Evolutionary conservation across 2,888 invertebrate genomes (phyloP).

Genomic region (Marasmarcha lunaedactyla): DNA sequence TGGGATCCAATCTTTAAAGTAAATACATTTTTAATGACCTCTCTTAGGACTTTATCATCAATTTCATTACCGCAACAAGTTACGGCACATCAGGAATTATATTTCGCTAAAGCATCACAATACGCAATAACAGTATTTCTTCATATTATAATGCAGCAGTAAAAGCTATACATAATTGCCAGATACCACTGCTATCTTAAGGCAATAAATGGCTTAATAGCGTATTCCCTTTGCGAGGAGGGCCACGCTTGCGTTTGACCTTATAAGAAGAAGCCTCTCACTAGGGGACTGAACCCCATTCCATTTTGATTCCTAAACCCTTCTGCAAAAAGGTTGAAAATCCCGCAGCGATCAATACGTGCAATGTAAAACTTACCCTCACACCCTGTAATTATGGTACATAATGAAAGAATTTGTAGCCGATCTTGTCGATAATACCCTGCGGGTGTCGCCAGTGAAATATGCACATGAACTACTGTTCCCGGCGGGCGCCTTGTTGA

Average conservation of each 20-base stretch:
- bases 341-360: too few species aligned
- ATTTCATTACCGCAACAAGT: too few species aligned
- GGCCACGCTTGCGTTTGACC: constrained; percentile 31
- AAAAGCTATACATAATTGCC: background rate
- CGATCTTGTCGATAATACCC: constrained; percentile 28
- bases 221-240: constrained; percentile 18
- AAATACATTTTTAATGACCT: too few species aligned
- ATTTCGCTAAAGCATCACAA: background rate
- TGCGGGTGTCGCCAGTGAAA: constrained; percentile 18
- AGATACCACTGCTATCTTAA: constrained; percentile 25
- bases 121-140: background rate
- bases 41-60: too few species aligned
- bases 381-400: constrained; percentile 38
- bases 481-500: background rate
- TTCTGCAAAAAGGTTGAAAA: too few species aligned
- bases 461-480: constrained; percentile 16
- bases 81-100: too few species aligned
- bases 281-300: constrained; percentile 19
- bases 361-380: constrained; percentile 37
- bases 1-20: too few species aligned
- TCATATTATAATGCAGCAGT: background rate
- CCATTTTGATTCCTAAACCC: too few species aligned
- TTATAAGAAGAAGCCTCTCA: constrained; percentile 19
- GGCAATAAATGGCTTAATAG: constrained; percentile 34
- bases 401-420: constrained; percentile 44